Evolutionary conservation across 2,797 vertebrate genomes (phyloP), one percentile per base, ranked within the genome.

Genomic region (Schizopygopsis malacanthus): DNA sequence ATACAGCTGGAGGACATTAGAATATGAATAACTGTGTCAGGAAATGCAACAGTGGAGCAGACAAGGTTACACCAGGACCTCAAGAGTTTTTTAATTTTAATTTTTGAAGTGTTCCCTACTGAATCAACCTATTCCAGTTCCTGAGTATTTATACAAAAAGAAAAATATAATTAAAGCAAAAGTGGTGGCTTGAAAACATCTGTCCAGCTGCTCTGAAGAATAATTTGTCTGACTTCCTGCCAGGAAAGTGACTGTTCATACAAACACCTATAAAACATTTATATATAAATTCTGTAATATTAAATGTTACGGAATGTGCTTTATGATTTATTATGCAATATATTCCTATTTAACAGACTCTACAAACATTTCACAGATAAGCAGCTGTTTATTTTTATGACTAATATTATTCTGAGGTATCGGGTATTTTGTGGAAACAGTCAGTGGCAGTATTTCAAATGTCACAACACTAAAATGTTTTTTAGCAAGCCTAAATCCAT

Each of bases 1-100:
- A 85, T 67, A 88, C 82, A 86, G 77, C 83, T 77, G 67, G 37
- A 82, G 85, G 47, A 69, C 76, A 90, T 83, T 76, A 86, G 47
- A 73, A 73, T 90, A 89, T 89, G 87, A 88, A 85, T 88, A 77
- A 63, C 70, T 43, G 70, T 80, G 82, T 85, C 75, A 83, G 76
- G 81, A 89, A 87, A 85, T 50, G 81, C 76, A 78, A 75, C 83
- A 79, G 71, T 73, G 85, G 79, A 83, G 71, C 77, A 59, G 72
- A 63, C 39, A 13, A 56, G 82, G 45, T 65, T 70, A 81, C 1
- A n/a, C 45, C 59, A 54, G 45, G 59, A 70, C 43, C 67, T 79
- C 37, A 78, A 79, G 79, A 69, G 87, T 13, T 1, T 59, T 59
- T 81, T 70, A 2, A 41, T 82, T 85, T 33, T 33, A 2, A 1